Conservation (phyloP, 2,113 vertebrate genomes). For the Cyanoramphus novaezelandiae region DNA sequence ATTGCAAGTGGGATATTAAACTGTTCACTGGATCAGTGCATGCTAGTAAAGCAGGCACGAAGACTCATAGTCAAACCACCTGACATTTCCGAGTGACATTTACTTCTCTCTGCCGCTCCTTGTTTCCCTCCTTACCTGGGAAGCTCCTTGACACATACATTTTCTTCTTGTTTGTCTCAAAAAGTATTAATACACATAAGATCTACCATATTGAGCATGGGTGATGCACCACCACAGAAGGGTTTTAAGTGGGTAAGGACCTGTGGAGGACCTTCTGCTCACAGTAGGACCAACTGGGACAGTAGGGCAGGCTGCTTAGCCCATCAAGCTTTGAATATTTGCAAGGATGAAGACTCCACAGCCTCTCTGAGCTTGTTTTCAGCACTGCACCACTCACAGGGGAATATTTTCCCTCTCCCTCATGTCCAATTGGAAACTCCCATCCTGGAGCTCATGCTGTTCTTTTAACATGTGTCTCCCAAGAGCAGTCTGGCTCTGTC, state of each 20-base stretch:
- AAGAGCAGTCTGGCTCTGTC: not conserved
- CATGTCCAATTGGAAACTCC: not conserved
- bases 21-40: not conserved
- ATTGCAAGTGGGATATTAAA: not conserved
- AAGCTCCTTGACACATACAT: not conserved
- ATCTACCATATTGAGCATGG: fast-evolving
- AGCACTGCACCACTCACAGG: not conserved
- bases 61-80: not conserved
- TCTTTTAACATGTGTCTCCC: fast-evolving
- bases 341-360: not conserved
- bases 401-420: no score
- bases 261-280: not conserved
- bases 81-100: not conserved
- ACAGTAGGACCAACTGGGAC: not conserved
- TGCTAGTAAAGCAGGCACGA: not conserved
- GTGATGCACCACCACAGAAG: not conserved
- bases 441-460: not conserved
- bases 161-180: not conserved
- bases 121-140: not conserved
- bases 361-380: not conserved
- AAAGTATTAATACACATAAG: not conserved
- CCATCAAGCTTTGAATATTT: not conserved
- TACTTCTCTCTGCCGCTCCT: not conserved
- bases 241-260: not conserved
- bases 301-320: not conserved